These are phyloP conservation scores for Pristionchus pacificus DNA, from an alignment of 1,140 invertebrate genomes.

Conservation along the genomic window DNA sequence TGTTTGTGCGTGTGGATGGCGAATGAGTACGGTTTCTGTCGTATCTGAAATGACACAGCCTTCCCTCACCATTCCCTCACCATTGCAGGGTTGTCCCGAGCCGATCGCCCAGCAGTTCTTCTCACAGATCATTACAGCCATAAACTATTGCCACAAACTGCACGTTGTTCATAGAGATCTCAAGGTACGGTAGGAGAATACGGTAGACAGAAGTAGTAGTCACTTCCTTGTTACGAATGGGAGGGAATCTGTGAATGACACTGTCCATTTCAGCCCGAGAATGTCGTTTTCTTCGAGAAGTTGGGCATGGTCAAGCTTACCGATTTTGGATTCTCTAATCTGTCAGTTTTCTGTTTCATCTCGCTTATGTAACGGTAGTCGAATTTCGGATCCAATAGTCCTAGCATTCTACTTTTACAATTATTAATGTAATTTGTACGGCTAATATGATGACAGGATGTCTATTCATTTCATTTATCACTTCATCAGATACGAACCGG, in stretches of 20 bases:
- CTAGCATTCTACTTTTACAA: no score
- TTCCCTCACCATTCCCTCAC: no score
- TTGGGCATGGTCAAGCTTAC: conserved; percentile 94
- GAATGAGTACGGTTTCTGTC: no score
- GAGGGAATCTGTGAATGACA: conserved; percentile 9
- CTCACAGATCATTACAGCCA: conserved; percentile 86
- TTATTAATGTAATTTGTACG: no score
- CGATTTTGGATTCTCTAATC: conserved; percentile 93
- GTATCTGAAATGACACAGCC: no score
- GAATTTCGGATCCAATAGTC: no score
- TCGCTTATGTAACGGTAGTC: conserved; percentile 15
- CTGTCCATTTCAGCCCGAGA: conserved; percentile 90
- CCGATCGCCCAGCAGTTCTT: conserved; percentile 78
- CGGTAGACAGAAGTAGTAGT: background rate
- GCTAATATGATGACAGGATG: no score
- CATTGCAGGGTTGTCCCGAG: conserved; percentile 64
- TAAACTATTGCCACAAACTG: conserved; percentile 93
- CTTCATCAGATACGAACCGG: no score
- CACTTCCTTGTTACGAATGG: background rate
- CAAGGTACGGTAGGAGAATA: conserved; percentile 34
- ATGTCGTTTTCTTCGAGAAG: conserved; percentile 97
- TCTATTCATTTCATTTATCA: no score
- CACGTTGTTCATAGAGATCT: conserved; percentile 84
- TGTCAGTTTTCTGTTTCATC: conserved; percentile 95
- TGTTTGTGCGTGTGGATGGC: no score